Percentiles rank a stretch among this genome's conserved stretches.
Conservation (phyloP, 2,797 vertebrate genomes). For the Coregonus suidteri region DNA sequence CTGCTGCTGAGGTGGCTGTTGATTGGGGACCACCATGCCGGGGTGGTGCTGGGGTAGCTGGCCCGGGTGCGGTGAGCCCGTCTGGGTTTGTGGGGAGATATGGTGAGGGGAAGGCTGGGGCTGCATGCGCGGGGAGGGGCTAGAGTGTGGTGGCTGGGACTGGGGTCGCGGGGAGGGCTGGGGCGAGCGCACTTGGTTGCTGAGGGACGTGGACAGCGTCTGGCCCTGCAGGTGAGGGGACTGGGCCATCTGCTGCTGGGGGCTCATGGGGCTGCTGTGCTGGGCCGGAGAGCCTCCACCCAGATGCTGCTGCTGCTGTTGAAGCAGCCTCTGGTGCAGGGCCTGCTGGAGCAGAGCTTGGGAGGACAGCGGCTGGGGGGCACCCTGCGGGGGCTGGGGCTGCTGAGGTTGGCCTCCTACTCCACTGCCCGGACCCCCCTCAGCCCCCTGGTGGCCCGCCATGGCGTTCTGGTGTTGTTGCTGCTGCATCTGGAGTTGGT, state of each 20-base stretch:
- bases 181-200: constrained; percentile 95
- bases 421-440: constrained; percentile 63
- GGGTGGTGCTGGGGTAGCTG: constrained; percentile 80
- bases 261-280: constrained; percentile 95
- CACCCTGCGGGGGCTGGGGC: constrained; percentile 75
- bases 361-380: constrained; percentile 73
- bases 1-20: constrained; percentile 63
- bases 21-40: constrained; percentile 80
- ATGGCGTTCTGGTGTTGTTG: constrained; percentile 82
- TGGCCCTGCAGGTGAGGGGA: constrained; percentile 91
- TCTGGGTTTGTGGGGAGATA: constrained; percentile 96
- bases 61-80: constrained; percentile 91
- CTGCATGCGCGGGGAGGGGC: constrained; percentile 95
- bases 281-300: constrained; percentile 83
- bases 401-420: constrained; percentile 80
- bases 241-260: constrained; percentile 85
- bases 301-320: constrained; percentile 88
- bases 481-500: constrained; percentile 85
- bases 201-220: constrained; percentile 84
- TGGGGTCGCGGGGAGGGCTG: constrained; percentile 95
- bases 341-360: constrained; percentile 83
- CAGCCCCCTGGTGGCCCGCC: constrained; percentile 75
- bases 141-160: constrained; percentile 96
- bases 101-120: constrained; percentile 95
- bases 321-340: constrained; percentile 88